Conservation (phyloP, 30 jellyfish, hydroid and myxozoan genomes). For the Sanderia malayensis region DNA sequence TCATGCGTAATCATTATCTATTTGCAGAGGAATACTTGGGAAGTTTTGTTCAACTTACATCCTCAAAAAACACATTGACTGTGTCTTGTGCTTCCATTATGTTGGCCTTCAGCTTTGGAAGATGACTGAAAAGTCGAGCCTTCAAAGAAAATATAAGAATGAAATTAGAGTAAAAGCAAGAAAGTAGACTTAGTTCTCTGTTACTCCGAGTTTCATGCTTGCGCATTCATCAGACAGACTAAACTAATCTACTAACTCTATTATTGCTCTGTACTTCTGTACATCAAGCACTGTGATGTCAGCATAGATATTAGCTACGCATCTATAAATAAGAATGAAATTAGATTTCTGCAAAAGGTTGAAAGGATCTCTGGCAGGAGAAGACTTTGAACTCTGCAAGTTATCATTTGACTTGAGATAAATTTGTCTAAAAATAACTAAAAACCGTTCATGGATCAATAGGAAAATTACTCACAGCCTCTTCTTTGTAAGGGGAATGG, state of each 20-base stretch:
- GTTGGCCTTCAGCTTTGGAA: conserved; percentile 65
- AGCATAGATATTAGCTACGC: neutral
- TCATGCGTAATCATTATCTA: neutral
- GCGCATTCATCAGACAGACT: neutral
- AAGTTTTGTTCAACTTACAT: conserved; percentile 44
- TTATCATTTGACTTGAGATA: neutral
- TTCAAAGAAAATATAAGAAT: neutral
- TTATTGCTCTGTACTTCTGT: neutral
- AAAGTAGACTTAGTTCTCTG: too few species aligned
- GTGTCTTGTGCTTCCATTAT: conserved; percentile 70
- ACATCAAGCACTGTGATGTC: too few species aligned
- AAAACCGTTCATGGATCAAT: too few species aligned
- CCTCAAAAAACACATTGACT: conserved; percentile 84
- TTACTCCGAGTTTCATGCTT: too few species aligned
- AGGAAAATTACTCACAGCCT: conserved; percentile 86
- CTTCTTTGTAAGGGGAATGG: conserved; percentile 85
- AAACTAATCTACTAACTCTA: neutral
- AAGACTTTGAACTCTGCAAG: neutral
- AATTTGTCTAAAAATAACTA: too few species aligned
- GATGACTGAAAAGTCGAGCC: conserved; percentile 52
- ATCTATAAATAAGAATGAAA: too few species aligned
- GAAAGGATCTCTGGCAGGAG: neutral
- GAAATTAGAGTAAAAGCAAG: too few species aligned
- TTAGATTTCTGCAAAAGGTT: too few species aligned
- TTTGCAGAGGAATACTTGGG: neutral